phyloP scores from a whole-genome alignment of 2,888 invertebrate genomes.

The Trachelus tabidus region DNA sequence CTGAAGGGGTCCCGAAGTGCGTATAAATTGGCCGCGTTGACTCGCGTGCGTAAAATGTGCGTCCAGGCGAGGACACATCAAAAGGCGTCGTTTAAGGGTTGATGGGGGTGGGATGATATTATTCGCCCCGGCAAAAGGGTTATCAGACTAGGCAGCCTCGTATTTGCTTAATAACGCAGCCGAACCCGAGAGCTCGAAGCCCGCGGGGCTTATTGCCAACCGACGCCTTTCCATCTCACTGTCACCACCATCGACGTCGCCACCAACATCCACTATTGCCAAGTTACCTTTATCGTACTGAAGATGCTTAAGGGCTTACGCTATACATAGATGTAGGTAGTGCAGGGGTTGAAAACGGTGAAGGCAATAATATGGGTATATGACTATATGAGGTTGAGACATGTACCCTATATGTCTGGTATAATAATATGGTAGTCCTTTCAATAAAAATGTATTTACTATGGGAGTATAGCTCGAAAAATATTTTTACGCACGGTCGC shows the following conservation, averaged over 20 bases:
- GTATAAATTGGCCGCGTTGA: constrained; percentile 50
- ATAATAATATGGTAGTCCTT: too few relatives aligned
- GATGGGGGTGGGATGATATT: constrained; percentile 46
- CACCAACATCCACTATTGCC: too few relatives aligned
- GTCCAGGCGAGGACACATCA: constrained; percentile 61
- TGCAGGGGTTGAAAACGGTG: too few relatives aligned
- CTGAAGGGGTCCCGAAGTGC: constrained; percentile 18
- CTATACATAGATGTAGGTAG: too few relatives aligned
- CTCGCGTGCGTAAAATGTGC: constrained; percentile 51
- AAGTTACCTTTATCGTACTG: too few relatives aligned
- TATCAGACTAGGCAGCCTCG: constrained; percentile 45
- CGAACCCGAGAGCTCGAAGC: constrained; percentile 34
- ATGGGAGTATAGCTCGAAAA: background rate
- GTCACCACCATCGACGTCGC: too few relatives aligned
- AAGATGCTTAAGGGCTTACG: too few relatives aligned
- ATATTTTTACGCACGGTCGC: background rate
- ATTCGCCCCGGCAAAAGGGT: constrained; percentile 59
- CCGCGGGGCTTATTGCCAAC: constrained; percentile 52
- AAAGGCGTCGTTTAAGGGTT: constrained; percentile 56
- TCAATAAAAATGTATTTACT: constrained; percentile 1
- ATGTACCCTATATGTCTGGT: too few relatives aligned
- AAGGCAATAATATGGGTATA: too few relatives aligned
- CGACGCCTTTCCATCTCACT: constrained; percentile 33
- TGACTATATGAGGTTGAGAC: too few relatives aligned
- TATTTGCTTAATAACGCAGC: constrained; percentile 57